Conservation (phyloP, 2,113 vertebrate species). For the Bombycilla garrulus region DNA sequence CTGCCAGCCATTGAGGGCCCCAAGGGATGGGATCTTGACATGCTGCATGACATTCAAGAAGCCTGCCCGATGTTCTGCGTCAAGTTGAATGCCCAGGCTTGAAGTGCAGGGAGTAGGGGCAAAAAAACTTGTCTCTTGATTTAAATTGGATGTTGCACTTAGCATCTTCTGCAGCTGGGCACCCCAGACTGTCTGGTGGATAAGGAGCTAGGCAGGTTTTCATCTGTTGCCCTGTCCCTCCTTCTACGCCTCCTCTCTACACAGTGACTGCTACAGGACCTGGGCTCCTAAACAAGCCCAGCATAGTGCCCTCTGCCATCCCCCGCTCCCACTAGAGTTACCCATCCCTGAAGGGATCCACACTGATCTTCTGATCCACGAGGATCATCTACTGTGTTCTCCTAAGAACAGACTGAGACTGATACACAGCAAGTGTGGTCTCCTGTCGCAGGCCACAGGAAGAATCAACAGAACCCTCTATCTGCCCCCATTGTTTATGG, state of each 20-base stretch:
- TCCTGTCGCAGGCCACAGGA: neutral
- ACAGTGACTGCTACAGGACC: neutral
- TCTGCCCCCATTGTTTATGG: neutral
- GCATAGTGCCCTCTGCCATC: rapidly evolving
- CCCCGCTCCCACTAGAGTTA: rapidly evolving
- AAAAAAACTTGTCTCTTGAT: neutral
- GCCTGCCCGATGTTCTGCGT: neutral
- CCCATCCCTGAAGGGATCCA: rapidly evolving
- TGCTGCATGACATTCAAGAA: neutral
- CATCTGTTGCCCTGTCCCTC: neutral
- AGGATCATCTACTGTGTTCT: neutral
- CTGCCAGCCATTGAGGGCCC: neutral
- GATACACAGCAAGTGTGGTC: neutral
- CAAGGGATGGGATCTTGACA: neutral
- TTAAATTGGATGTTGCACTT: neutral
- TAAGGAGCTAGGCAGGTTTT: neutral
- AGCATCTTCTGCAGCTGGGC: neutral
- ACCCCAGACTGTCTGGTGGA: neutral
- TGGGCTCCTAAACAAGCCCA: neutral
- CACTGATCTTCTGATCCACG: rapidly evolving
- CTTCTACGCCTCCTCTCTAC: rapidly evolving
- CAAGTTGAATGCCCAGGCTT: neutral
- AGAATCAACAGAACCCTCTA: neutral
- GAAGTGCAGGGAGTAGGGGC: neutral
- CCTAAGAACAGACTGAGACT: neutral